These are phyloP conservation scores for Ormyrus nitidulus DNA, from an alignment of 2,888 invertebrate species.

Conservation along the genomic window DNA sequence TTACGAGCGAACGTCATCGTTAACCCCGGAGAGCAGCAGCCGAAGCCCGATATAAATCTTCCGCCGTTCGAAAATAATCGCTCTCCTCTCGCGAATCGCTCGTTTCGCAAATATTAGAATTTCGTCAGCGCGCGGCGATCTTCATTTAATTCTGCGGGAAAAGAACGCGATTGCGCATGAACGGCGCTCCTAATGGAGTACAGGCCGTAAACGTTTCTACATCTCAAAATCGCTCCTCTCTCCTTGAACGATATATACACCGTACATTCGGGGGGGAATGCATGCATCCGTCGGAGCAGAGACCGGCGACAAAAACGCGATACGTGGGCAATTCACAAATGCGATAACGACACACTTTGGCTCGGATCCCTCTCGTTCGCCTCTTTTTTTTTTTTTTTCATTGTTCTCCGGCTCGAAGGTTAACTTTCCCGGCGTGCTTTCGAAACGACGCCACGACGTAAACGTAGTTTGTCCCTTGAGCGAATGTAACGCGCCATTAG, in stretches of 20 bases:
- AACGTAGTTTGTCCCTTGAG: no score
- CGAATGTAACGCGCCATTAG: no score
- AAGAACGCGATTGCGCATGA: slow-evolving; percentile 10
- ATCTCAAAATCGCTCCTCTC: background rate
- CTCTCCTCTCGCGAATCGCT: background rate
- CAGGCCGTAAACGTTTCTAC: slow-evolving; percentile 32
- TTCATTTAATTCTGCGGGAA: slow-evolving; percentile 20
- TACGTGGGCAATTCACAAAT: slow-evolving; percentile 3
- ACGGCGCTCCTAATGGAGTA: background rate
- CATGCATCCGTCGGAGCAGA: background rate
- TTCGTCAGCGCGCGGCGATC: slow-evolving; percentile 33
- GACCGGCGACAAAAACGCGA: background rate
- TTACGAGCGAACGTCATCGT: no score
- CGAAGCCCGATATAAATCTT: slow-evolving; percentile 5
- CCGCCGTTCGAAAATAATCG: slow-evolving; percentile 26
- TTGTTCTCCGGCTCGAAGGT: slow-evolving; percentile 3
- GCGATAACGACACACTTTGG: slow-evolving; percentile 14
- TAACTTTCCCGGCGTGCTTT: no score
- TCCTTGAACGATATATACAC: slow-evolving; percentile 35
- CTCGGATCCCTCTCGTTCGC: background rate
- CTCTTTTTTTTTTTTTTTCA: slow-evolving; percentile 13
- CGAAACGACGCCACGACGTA: no score
- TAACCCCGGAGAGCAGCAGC: background rate
- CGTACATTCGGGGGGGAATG: slow-evolving; percentile 5
- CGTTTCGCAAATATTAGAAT: slow-evolving; percentile 40